phyloP scores from a whole-genome alignment of 2,888 invertebrate genomes.

The Pristionchus exspectatus region DNA sequence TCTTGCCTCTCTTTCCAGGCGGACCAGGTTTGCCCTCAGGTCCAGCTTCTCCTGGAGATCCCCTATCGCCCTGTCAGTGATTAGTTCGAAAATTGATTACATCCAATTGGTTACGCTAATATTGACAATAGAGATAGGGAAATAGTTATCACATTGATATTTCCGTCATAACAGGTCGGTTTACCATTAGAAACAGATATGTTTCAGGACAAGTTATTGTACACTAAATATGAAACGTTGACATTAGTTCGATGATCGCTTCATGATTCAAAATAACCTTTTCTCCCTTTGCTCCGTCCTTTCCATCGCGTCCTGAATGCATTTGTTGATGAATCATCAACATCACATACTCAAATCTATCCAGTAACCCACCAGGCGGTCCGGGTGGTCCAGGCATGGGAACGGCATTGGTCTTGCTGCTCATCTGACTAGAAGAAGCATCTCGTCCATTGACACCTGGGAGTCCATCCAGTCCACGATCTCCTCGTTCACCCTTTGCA shows the following conservation, averaged over 20 bases:
- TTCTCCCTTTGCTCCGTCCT: constrained; percentile 75
- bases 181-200: not conserved
- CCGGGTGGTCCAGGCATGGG: constrained; percentile 71
- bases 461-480: constrained; percentile 64
- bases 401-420: constrained; percentile 51
- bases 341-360: not conserved
- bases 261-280: constrained; percentile 66
- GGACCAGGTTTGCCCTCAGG: constrained; percentile 71
- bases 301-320: constrained; percentile 70
- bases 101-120: not conserved
- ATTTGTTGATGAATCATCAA: not conserved
- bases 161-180: not conserved
- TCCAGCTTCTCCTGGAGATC: constrained; percentile 72
- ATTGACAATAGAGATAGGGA: not conserved
- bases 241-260: not conserved
- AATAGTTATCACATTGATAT: not conserved
- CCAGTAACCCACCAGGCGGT: constrained; percentile 58
- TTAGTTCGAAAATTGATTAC: constrained; percentile 7
- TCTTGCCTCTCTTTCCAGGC: constrained; percentile 71
- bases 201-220: not conserved
- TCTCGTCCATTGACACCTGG: constrained; percentile 62
- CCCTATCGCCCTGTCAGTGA: constrained; percentile 70
- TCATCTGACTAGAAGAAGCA: not conserved
- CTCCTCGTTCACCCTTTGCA: constrained; percentile 76
- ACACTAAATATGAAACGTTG: not conserved